A percentile compares a stretch with the other conserved stretches of the same genome.
These are phyloP conservation scores for Clinocottus analis DNA, from an alignment of 2,113 vertebrate genomes.

Conservation along the genomic window DNA sequence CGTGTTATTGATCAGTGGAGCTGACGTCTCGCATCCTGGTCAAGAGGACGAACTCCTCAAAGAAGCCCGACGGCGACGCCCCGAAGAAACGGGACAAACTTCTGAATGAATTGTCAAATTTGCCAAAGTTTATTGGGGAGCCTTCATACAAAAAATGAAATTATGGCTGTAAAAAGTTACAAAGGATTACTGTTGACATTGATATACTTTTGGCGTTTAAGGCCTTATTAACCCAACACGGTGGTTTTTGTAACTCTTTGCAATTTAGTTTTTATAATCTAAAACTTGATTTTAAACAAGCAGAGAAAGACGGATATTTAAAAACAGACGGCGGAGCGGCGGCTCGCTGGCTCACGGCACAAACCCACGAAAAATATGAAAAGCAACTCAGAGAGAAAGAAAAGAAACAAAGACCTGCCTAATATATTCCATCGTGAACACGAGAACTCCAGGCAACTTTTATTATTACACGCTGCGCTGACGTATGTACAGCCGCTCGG, in stretches of 20 bases:
- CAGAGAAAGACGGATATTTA: constrained; percentile 71
- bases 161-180: constrained; percentile 86
- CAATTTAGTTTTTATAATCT: constrained; percentile 60
- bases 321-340: no score
- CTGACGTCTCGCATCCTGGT: no score
- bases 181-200: constrained; percentile 83
- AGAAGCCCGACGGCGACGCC: no score
- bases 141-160: constrained; percentile 77
- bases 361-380: constrained; percentile 68
- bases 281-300: constrained; percentile 68
- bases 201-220: constrained; percentile 71
- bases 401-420: constrained; percentile 18
- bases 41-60: no score
- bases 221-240: constrained; percentile 58
- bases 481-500: no score
- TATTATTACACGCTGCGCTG: constrained; percentile 70
- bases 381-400: constrained; percentile 54
- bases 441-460: constrained; percentile 66
- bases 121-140: constrained; percentile 74
- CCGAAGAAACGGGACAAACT: background rate
- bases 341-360: no score
- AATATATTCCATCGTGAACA: constrained; percentile 51
- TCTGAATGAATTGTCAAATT: constrained; percentile 50
- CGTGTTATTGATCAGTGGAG: no score
- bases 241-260: constrained; percentile 51